Evolutionary conservation across 37 sponge, comb jelly and placozoan species (phyloP).

Genomic region (Beroe ovata): DNA sequence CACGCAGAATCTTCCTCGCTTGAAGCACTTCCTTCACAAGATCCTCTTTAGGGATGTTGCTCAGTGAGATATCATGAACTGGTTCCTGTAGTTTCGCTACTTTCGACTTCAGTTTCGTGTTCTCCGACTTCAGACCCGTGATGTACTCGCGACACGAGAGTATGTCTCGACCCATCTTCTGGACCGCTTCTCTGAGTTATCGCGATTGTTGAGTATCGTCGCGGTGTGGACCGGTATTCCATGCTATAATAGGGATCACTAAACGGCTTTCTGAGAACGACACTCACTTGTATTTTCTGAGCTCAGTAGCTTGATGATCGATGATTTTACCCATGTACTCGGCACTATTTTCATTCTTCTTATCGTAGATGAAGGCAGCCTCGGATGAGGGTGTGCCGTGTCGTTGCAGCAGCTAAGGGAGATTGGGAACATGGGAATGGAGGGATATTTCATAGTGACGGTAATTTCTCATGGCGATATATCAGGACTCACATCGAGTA

Average conservation of each 20-base stretch:
- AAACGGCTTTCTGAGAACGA: no score
- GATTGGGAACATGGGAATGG: no score
- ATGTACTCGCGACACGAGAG: slow-evolving; percentile 58
- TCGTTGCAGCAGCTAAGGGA: slow-evolving; percentile 42
- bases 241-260: no score
- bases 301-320: slow-evolving; percentile 15
- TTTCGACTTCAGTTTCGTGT: background rate
- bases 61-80: background rate
- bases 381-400: slow-evolving; percentile 6
- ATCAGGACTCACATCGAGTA: background rate
- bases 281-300: slow-evolving; percentile 23
- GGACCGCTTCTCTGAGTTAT: slow-evolving; percentile 53
- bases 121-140: background rate
- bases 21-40: slow-evolving; percentile 25
- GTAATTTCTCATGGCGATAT: no score
- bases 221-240: no score
- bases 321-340: slow-evolving; percentile 61
- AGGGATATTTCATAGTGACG: background rate
- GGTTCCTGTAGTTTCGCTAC: slow-evolving; percentile 17
- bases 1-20: background rate
- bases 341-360: slow-evolving; percentile 12
- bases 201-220: no score
- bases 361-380: background rate
- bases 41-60: slow-evolving; percentile 13
- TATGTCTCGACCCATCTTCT: slow-evolving; percentile 62